Evolutionary conservation across 2,888 invertebrate species (phyloP).

Genomic region (Abrostola tripartita): DNA sequence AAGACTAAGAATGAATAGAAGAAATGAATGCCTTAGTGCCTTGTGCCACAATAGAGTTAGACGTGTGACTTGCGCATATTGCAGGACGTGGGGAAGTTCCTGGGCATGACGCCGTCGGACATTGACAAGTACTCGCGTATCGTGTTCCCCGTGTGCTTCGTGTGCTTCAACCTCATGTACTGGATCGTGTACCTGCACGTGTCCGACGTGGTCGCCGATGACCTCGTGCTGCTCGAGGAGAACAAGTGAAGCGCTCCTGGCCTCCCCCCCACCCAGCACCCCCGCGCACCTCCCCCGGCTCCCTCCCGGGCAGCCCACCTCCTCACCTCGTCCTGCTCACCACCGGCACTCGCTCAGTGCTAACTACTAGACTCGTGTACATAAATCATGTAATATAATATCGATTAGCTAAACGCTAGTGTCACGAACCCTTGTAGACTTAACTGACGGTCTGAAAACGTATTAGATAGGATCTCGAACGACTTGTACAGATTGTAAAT

Average conservation of each 20-base stretch:
- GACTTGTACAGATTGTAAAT: conserved; percentile 50
- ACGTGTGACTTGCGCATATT: conserved; percentile 16
- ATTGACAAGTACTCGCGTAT: conserved; percentile 99
- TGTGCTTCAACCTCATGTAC: conserved; percentile 98
- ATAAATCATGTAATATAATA: conserved; percentile 49
- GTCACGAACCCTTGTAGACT: conserved; percentile 49
- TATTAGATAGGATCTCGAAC: conserved; percentile 29
- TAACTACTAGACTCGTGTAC: conserved; percentile 34
- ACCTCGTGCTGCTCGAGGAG: conserved; percentile 92
- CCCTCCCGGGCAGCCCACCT: conserved; percentile 11
- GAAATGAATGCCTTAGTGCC: too few species aligned
- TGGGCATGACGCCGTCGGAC: conserved; percentile 97
- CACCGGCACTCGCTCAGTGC: conserved; percentile 4
- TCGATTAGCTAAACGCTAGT: conserved; percentile 57
- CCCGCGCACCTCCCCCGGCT: conserved; percentile 17
- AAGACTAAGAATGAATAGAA: too few species aligned
- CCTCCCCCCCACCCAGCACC: conserved; percentile 14
- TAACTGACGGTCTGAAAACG: conserved; percentile 35
- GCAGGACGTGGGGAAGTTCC: conserved; percentile 94
- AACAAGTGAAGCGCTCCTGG: conserved; percentile 56
- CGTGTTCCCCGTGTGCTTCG: conserved; percentile 98
- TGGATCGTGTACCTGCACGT: conserved; percentile 98
- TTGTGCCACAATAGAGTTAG: not conserved
- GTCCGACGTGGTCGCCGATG: conserved; percentile 96
- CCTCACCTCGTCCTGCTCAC: conserved; percentile 8